Base-by-base conservation (phyloP, 2,888 invertebrate species). In the Mongoloraphidia duomilia region DNA sequence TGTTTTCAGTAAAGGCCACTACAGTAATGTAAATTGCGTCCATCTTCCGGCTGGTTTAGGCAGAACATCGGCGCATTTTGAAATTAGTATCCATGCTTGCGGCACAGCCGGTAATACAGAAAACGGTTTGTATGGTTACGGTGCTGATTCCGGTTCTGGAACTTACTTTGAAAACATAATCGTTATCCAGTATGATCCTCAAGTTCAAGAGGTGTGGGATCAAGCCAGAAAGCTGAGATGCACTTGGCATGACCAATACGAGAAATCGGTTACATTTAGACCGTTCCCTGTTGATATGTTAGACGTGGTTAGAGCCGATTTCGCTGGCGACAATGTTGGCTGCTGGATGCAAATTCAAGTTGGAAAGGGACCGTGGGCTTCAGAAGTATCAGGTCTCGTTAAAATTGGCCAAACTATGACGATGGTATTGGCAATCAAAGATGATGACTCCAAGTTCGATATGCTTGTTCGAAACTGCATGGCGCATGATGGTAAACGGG, bases 311-410 rank as follows among this genome's bases (percentile, higher is more conserved):
- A 72, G 91, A 47, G 92, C 93, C 3, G 92, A 93, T 60, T 94
- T 94, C 57, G 91, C 92, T 50, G 93, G 93, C 1, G 93, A 94
- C 60, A 94, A 94, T 61, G 91, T 93, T 2, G 92, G 92, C 13
- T 93, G 93, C 69, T 94, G 93, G 93, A 93, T 94, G 93, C 92
- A 93, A 64, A 93, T 94, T 56, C 93, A 94, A 73, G 90, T 91
- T 4, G 92, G 91, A 39, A 91, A 90, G 64, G 91, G 92, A 17
- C 93, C 93, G 0, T 94, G 93, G 92, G 92, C 93, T 9, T 90
- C 91, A 0, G 93, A 93, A 69, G 93, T 93, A 1, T 90, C 91
- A 0, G 93, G 93, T 0, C 72, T 94, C 44, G 93, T 93, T 0
- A 93, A 93, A 70, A 93, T 93, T 49, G 93, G 93, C 1, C 93